Evolutionary conservation across 1,140 invertebrate genomes (phyloP), one percentile per base, ranked within the genome.

Genomic region (Globodera rostochiensis): DNA sequence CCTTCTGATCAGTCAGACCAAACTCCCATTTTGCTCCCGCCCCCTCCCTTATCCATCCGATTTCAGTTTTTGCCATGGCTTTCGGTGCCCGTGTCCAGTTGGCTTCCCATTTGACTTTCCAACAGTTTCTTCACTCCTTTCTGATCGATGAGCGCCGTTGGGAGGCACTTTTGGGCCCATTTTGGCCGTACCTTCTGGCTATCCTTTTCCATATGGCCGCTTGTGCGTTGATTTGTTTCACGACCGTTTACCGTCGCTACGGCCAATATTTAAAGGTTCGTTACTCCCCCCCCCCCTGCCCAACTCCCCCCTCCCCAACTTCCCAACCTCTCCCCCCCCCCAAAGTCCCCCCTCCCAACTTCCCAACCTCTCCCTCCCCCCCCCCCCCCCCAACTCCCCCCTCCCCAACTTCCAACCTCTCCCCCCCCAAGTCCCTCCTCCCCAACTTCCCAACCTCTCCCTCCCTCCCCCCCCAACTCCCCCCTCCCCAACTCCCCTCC

Each of bases 191-290:
- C 70, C 71, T 87, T n/a, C 25, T 67, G 50, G 86, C 86, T 57
- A 87, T 87, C n/a, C 13, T 89, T n/a, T 83, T 87, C n/a, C 86
- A 87, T 74, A 87, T 87, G 86, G 60, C 71, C 8, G 86, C 86
- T 13, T 86, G 86, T 4, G 74, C 81, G 66, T 86, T 85, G 6
- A 86, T 85, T 49, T 86, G 86, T 53, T 73, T 88, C n/a, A 89
- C 88, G 73, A 86, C 86, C 3, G 67, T 88, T 8, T 71, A 88
- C 46, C 57, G 87, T 15, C 85, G 86, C 49, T 86, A 88, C 69
- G 57, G 77, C 6, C 79, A 85, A 82, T 86, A 77, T 67, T 50
- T 86, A 21, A 80, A 66, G 82, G 86, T 88, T 25, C 15, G 69
- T 71, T 71, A n/a, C n/a, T n/a, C n/a, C n/a, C n/a, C n/a, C n/a